Conservation (phyloP, 2,113 vertebrate species). For the Nerophis lumbriciformis region DNA sequence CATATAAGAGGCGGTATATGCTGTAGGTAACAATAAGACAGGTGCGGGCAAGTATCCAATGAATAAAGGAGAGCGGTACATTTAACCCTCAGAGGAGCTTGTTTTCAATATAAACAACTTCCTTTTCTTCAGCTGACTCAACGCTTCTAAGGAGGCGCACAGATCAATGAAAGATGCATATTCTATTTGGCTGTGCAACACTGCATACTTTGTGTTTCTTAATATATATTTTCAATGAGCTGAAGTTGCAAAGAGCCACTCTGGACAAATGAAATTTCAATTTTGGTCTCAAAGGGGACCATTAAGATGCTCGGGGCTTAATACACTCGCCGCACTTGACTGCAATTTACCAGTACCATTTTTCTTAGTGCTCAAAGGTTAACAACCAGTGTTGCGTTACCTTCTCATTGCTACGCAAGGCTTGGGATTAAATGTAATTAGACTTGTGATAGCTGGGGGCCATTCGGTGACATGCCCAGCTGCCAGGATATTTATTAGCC, state of each 20-base stretch:
- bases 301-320: constrained; percentile 30
- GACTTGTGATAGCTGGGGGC: constrained; percentile 19
- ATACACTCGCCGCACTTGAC: constrained; percentile 26
- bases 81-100: constrained; percentile 6
- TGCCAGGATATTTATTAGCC: constrained; percentile 29
- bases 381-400: constrained; percentile 30
- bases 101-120: constrained; percentile 13
- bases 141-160: constrained; percentile 5
- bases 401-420: constrained; percentile 18
- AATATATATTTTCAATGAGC: constrained; percentile 29
- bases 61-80: constrained; percentile 10
- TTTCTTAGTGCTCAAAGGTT: constrained; percentile 41
- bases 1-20: constrained; percentile 12
- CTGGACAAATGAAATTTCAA: constrained; percentile 35
- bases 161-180: constrained; percentile 33
- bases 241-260: constrained; percentile 5
- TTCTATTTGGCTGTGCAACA: constrained; percentile 25
- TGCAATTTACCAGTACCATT: constrained; percentile 36
- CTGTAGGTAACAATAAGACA: constrained; percentile 4
- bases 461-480: constrained; percentile 3
- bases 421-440: constrained; percentile 36
- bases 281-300: constrained; percentile 34
- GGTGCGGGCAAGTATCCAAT: background rate
- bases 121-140: constrained; percentile 27
- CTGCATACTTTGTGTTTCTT: constrained; percentile 15